Evolutionary conservation across 2,113 vertebrate species (phyloP).

Genomic region (Leiothrix lutea): DNA sequence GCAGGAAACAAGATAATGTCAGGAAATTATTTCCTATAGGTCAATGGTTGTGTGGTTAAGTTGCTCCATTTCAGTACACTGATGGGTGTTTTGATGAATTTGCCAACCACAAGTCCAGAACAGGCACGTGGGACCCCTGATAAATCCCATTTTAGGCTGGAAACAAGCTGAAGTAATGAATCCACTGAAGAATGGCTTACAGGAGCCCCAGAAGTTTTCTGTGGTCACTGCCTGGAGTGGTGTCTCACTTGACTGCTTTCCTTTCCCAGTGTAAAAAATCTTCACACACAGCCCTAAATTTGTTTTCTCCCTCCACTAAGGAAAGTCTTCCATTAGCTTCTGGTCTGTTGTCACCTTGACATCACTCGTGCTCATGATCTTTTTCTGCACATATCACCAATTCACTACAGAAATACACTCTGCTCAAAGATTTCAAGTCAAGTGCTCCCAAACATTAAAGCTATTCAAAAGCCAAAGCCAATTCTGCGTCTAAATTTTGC

Average conservation of each 20-base stretch:
- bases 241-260: neutral
- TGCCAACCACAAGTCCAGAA: neutral
- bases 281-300: neutral
- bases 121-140: neutral
- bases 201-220: neutral
- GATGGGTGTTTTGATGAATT: neutral
- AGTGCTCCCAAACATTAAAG: neutral
- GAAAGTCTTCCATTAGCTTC: neutral
- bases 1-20: neutral
- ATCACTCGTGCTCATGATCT: neutral
- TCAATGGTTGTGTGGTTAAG: neutral
- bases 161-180: neutral
- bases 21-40: neutral
- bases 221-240: neutral
- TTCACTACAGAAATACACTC: neutral
- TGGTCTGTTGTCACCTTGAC: neutral
- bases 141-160: neutral
- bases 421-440: neutral
- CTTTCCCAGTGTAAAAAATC: neutral
- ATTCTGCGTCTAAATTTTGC: neutral
- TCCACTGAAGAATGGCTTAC: fast-evolving
- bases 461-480: neutral
- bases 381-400: neutral
- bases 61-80: neutral
- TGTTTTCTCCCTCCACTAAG: neutral